Percentiles rank a stretch among this genome's conserved stretches.
These are phyloP conservation scores for Siniperca obscura DNA, from an alignment of 2,797 vertebrate species.

Conservation along the genomic window DNA sequence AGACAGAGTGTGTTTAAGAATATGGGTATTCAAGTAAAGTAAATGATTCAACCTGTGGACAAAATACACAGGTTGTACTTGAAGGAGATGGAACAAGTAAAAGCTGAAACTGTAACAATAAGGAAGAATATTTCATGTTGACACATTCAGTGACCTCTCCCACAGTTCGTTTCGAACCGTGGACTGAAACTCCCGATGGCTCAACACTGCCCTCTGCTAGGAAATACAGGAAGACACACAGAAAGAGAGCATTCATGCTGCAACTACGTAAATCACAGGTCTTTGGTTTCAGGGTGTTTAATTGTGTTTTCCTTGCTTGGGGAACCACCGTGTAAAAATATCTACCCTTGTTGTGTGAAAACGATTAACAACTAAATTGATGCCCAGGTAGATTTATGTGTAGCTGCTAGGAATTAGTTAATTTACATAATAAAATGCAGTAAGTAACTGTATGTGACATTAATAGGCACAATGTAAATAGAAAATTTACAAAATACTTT, in stretches of 20 bases:
- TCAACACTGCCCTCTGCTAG: slow-evolving; percentile 68
- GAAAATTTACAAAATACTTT: slow-evolving; percentile 5
- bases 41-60: slow-evolving; percentile 35
- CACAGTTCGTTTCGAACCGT: slow-evolving; percentile 16
- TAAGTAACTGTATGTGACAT: slow-evolving; percentile 25
- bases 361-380: background rate
- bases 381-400: slow-evolving; percentile 21
- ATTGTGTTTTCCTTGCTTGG: background rate
- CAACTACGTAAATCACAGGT: background rate
- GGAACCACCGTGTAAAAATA: background rate
- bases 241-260: background rate
- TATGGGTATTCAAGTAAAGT: slow-evolving; percentile 19
- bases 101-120: slow-evolving; percentile 21
- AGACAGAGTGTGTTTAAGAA: slow-evolving; percentile 22
- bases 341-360: slow-evolving; percentile 4
- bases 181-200: background rate
- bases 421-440: slow-evolving; percentile 5
- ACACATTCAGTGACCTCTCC: slow-evolving; percentile 48
- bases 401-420: slow-evolving; percentile 25
- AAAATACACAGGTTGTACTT: slow-evolving; percentile 20
- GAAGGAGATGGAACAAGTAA: slow-evolving; percentile 14
- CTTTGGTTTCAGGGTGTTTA: slow-evolving; percentile 11
- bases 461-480: slow-evolving; percentile 59
- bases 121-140: slow-evolving; percentile 34
- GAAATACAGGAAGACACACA: slow-evolving; percentile 9